Conservation (phyloP, 2,888 invertebrate genomes). For the Ypsolopha scabrella region DNA sequence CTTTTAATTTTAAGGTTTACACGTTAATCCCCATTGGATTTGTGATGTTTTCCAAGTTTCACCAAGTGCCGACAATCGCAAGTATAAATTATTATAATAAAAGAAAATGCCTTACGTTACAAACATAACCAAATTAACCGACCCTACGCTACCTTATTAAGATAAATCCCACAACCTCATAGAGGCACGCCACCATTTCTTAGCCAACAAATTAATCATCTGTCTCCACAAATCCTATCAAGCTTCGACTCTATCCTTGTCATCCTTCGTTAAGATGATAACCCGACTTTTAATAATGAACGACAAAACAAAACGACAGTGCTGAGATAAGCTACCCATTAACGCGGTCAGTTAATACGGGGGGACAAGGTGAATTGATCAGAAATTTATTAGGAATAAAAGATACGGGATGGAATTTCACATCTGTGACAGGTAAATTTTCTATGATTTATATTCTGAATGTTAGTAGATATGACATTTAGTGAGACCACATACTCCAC, state of each 20-base stretch:
- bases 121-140: no score
- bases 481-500: not conserved
- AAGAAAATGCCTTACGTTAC: no score
- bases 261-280: conserved; percentile 39
- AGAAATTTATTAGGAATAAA: conserved; percentile 15
- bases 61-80: no score
- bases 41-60: no score
- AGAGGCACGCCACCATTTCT: no score
- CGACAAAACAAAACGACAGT: conserved; percentile 41
- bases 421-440: not conserved
- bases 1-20: no score
- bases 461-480: not conserved
- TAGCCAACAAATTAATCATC: conserved; percentile 19
- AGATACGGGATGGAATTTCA: not conserved
- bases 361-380: conserved; percentile 43
- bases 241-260: conserved; percentile 15
- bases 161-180: no score
- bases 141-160: no score
- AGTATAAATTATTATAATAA: no score
- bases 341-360: conserved; percentile 52
- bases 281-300: conserved; percentile 46
- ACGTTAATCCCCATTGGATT: no score
- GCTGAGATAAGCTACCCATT: conserved; percentile 49
- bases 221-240: conserved; percentile 17
- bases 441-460: conserved; percentile 13